phyloP scores from a whole-genome alignment of 2,888 invertebrate species.

The Mythimna vitellina region DNA sequence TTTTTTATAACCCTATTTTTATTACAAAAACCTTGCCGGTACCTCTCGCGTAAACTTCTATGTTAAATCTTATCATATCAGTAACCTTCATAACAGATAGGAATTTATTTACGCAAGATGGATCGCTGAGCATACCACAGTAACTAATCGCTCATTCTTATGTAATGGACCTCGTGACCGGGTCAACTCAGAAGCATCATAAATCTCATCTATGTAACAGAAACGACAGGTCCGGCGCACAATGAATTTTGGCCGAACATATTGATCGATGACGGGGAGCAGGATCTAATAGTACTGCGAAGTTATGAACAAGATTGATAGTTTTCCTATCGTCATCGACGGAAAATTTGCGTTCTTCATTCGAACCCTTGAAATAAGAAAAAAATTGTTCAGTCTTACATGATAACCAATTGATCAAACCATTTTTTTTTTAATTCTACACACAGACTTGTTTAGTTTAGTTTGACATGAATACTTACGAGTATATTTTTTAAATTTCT shows the following conservation, averaged over 20 bases:
- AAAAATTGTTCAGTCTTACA: background rate
- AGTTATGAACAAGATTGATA: slow-evolving; percentile 26
- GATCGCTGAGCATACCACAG: slow-evolving; percentile 50
- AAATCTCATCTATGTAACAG: slow-evolving; percentile 43
- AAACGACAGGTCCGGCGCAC: slow-evolving; percentile 17
- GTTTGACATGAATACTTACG: too few species aligned
- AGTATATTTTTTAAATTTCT: too few species aligned
- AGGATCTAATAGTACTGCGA: slow-evolving; percentile 23
- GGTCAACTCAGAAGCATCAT: slow-evolving; percentile 38
- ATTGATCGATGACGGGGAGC: slow-evolving; percentile 27
- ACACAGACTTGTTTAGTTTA: too few species aligned
- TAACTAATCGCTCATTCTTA: slow-evolving; percentile 52
- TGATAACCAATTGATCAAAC: too few species aligned
- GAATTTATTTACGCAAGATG: slow-evolving; percentile 60
- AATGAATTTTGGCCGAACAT: slow-evolving; percentile 21
- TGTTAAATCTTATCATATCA: slow-evolving; percentile 62
- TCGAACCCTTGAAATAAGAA: background rate
- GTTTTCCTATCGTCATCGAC: slow-evolving; percentile 12
- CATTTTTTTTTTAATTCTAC: too few species aligned
- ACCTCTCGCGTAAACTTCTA: slow-evolving; percentile 45
- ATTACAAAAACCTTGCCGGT: slow-evolving; percentile 28
- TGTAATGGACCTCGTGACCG: slow-evolving; percentile 52
- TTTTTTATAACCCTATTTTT: slow-evolving; percentile 29
- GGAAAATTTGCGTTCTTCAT: slow-evolving; percentile 17
- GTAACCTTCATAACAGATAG: slow-evolving; percentile 53